phyloP scores from a whole-genome alignment of 1,140 invertebrate genomes.

The Drosophila dunni region DNA sequence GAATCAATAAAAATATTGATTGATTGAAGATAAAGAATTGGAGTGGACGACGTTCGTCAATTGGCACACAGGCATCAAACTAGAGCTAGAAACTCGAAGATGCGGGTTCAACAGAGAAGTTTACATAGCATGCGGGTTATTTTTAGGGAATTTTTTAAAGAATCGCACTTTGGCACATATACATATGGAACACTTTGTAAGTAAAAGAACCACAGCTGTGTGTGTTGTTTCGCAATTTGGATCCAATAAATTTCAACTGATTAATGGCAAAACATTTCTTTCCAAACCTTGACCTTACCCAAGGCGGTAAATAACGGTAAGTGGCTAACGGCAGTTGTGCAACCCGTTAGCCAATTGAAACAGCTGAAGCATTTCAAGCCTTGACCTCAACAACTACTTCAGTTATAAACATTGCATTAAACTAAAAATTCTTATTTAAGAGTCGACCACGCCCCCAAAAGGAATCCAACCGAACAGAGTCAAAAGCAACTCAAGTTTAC shows the following conservation, averaged over 20 bases:
- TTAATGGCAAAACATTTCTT: conserved; percentile 27
- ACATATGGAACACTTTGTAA: too few species aligned
- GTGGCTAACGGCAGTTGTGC: conserved; percentile 16
- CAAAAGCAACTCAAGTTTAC: conserved; percentile 38
- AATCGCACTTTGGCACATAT: too few species aligned
- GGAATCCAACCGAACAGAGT: conserved; percentile 26
- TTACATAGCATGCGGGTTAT: neutral
- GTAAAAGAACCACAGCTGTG: conserved; percentile 1
- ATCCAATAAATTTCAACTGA: conserved; percentile 23
- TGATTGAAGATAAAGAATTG: conserved; percentile 29
- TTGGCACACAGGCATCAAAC: neutral
- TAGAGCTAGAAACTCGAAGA: neutral
- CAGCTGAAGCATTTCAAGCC: conserved; percentile 55
- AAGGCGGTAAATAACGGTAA: neutral
- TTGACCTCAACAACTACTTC: conserved; percentile 49
- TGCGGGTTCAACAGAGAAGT: neutral
- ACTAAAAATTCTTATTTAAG: neutral
- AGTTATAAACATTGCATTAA: neutral
- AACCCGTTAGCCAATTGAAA: conserved; percentile 52
- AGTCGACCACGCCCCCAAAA: conserved; percentile 44
- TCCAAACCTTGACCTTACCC: conserved; percentile 17
- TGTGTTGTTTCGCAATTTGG: neutral
- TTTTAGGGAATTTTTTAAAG: neutral
- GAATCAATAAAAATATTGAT: conserved; percentile 51
- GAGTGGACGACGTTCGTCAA: conserved; percentile 14